A percentile compares a stretch with the other conserved stretches of the same genome.
Conservation (phyloP, 2,113 vertebrate species). For the Salvelinus namaycush region DNA sequence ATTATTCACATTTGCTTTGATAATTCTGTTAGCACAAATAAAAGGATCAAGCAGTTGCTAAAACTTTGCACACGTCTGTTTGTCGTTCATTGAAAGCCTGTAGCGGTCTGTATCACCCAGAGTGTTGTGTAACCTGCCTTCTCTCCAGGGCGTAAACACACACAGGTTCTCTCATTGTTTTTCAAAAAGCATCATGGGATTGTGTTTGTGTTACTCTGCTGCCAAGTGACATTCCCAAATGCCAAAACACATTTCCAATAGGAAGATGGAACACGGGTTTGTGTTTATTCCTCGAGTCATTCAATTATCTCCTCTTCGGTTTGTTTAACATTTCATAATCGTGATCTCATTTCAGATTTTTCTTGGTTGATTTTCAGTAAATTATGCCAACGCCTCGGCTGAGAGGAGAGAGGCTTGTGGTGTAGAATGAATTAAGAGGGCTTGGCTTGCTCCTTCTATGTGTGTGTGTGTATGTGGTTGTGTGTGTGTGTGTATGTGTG, state of each 20-base stretch:
- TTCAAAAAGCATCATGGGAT: conserved; percentile 17
- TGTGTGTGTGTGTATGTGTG: background rate
- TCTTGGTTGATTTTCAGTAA: conserved; percentile 72
- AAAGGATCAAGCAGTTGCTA: conserved; percentile 32
- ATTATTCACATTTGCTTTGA: conserved; percentile 32
- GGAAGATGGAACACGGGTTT: conserved; percentile 56
- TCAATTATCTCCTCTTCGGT: conserved; percentile 69
- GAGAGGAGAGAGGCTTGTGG: conserved; percentile 62
- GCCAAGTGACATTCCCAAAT: conserved; percentile 51
- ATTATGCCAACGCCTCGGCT: conserved; percentile 66
- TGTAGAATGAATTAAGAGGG: conserved; percentile 68
- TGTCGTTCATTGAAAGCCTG: conserved; percentile 24
- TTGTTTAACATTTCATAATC: conserved; percentile 72
- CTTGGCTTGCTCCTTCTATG: conserved; percentile 29
- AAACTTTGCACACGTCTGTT: conserved; percentile 40
- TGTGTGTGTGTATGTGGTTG: background rate
- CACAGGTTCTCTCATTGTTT: conserved; percentile 31
- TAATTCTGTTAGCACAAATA: conserved; percentile 32
- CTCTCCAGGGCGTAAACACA: conserved; percentile 41
- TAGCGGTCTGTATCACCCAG: conserved; percentile 24
- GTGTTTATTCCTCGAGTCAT: conserved; percentile 70
- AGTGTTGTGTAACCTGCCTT: conserved; percentile 6
- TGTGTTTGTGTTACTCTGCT: conserved; percentile 38
- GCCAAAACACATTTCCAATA: conserved; percentile 62
- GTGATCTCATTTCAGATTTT: conserved; percentile 68